phyloP scores from a whole-genome alignment of 2,888 invertebrate genomes.

The Macropis europaea region DNA sequence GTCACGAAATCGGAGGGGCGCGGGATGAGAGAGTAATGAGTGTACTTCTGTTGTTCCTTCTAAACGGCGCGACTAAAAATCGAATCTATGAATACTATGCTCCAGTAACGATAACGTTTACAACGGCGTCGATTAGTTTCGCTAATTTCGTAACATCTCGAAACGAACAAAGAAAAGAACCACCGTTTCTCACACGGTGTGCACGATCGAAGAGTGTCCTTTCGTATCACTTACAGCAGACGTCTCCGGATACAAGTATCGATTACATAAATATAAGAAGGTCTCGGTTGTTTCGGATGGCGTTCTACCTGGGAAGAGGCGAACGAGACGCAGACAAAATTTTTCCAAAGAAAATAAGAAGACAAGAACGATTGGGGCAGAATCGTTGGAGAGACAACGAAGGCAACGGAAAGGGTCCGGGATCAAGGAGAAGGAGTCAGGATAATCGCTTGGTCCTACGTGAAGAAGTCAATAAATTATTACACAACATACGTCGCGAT shows the following conservation, averaged over 20 bases:
- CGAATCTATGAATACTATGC: slow-evolving; percentile 4
- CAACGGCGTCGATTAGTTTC: slow-evolving; percentile 17
- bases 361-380: slow-evolving; percentile 18
- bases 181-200: slow-evolving; percentile 8
- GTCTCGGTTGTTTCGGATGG: neutral
- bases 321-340: slow-evolving; percentile 27
- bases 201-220: neutral
- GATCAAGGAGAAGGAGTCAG: slow-evolving; percentile 4
- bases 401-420: neutral
- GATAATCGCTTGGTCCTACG: slow-evolving; percentile 52
- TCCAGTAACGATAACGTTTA: slow-evolving; percentile 30
- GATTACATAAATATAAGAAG: too few species aligned
- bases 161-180: slow-evolving; percentile 1
- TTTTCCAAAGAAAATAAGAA: slow-evolving; percentile 1
- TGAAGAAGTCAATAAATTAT: slow-evolving; percentile 52
- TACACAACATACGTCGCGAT: slow-evolving; percentile 41
- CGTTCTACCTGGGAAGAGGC: slow-evolving; percentile 47
- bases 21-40: neutral
- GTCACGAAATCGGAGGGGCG: slow-evolving; percentile 5
- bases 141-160: neutral
- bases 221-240: too few species aligned
- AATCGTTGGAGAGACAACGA: slow-evolving; percentile 5
- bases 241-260: too few species aligned
- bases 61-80: slow-evolving; percentile 8
- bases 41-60: neutral